Base-by-base conservation (phyloP, 2,113 vertebrate species). In the Siphamia tubifer region DNA sequence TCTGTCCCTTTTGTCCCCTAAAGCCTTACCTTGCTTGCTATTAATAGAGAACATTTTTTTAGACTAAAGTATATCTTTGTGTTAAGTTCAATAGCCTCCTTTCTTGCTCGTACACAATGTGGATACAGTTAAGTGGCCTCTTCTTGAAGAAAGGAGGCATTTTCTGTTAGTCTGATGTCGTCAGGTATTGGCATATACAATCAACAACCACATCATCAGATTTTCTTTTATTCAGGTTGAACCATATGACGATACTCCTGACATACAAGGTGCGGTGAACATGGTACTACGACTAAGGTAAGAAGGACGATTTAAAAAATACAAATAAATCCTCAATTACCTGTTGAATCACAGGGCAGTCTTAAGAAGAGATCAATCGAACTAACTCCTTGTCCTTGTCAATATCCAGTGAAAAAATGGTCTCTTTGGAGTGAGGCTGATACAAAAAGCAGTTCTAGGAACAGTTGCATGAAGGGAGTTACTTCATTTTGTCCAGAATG, bases 211-310 rank as follows among this genome's bases (percentile, higher is more conserved):
- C 36, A 53, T 49, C 44, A 63, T 47, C 31, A 31, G 21, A 15
- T 66, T 32, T 81, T 84, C 75, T 85, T 25, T 57, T 64, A 68
- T 63, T 48, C 89, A 98, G 96, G 92, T 94, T 74, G 93, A 93
- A 75, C 92, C 95, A 16, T 94, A 87, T 64, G 92, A 92, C 76
- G 90, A 90, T 53, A 84, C 90, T 0, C 87, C 91, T 48, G 91
- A 91, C 76, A 91, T 83, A 83, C 92, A 93, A 87, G 90, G 93
- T 80, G 94, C 94, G 0, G 91, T 98, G 84, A 99, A 98, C 92
- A 96, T 99, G 89, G 97, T 99, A 43, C 93, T 99, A 81, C 94
- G 97, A 84, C 92, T 99, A 90, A 97, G 97, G 97, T 98, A 92
- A 96, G 94, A 43, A 23, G 7, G 12, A 28, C 24, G 10, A 15